These are phyloP conservation scores for Acanthis flammea DNA, from an alignment of 2,797 vertebrate species.

Conservation along the genomic window DNA sequence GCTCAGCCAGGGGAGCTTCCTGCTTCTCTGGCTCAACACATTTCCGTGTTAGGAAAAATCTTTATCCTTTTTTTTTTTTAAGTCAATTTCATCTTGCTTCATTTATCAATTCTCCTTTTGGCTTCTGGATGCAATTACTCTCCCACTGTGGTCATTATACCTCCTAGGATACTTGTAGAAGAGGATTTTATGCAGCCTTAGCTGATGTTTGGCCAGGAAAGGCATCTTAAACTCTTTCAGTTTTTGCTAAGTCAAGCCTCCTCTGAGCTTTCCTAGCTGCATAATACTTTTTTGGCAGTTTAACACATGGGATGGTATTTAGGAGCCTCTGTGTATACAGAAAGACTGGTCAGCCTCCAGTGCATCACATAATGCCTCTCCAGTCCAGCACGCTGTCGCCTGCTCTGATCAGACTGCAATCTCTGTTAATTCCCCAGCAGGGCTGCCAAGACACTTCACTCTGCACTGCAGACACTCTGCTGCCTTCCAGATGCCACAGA, in stretches of 20 bases:
- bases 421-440: background rate
- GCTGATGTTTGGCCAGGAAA: background rate
- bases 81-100: background rate
- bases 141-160: conserved; percentile 3
- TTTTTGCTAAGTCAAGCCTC: background rate
- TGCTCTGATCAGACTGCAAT: background rate
- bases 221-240: background rate
- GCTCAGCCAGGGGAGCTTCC: background rate
- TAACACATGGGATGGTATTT: background rate
- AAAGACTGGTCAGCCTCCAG: background rate
- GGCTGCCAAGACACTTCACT: background rate
- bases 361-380: background rate
- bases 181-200: background rate
- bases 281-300: background rate
- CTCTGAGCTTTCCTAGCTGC: background rate
- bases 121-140: conserved; percentile 26
- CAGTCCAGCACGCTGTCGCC: rapidly evolving
- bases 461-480: background rate
- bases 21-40: background rate
- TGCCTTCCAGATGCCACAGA: conserved; percentile 4
- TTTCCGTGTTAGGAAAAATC: background rate
- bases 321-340: background rate
- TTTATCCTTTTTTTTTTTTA: background rate
- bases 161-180: conserved; percentile 1
- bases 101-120: conserved; percentile 16